A percentile compares a stretch with the other conserved stretches of the same genome.
Evolutionary conservation across 2,113 vertebrate species (phyloP).

Genomic region (Gambusia affinis): DNA sequence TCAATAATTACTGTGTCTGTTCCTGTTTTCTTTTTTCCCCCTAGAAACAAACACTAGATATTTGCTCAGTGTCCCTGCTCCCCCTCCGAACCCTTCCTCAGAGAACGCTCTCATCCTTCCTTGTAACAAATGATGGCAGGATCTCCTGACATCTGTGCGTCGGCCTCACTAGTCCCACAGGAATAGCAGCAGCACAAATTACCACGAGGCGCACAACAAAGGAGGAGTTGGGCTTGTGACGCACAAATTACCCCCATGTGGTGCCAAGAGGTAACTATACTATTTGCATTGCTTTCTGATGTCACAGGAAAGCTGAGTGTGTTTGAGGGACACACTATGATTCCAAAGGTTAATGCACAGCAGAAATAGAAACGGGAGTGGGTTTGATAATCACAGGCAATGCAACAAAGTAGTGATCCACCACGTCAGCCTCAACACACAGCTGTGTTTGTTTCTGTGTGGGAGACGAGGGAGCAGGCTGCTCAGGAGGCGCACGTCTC

Average conservation of each 20-base stretch:
- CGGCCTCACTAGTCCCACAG: slow-evolving; percentile 1
- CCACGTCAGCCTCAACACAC: slow-evolving; percentile 39
- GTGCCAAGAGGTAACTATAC: slow-evolving; percentile 33
- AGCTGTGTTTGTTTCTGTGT: slow-evolving; percentile 22
- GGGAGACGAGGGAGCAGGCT: slow-evolving; percentile 16
- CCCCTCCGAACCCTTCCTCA: neutral
- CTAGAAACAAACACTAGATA: neutral
- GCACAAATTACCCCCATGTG: slow-evolving; percentile 39
- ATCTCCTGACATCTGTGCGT: slow-evolving; percentile 1
- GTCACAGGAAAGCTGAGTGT: slow-evolving; percentile 17
- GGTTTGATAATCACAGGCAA: slow-evolving; percentile 66
- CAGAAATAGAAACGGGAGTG: slow-evolving; percentile 69
- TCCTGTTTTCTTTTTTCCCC: neutral
- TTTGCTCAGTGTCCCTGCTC: neutral
- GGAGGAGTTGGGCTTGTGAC: slow-evolving; percentile 14
- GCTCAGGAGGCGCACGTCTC: slow-evolving; percentile 12
- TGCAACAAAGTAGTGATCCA: slow-evolving; percentile 46
- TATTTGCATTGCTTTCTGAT: slow-evolving; percentile 38
- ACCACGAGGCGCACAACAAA: neutral
- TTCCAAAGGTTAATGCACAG: slow-evolving; percentile 66
- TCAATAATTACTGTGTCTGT: neutral
- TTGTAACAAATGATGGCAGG: neutral
- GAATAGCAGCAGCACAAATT: slow-evolving; percentile 34
- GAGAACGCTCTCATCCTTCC: neutral
- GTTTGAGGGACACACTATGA: slow-evolving; percentile 54